A percentile compares a stretch with the other conserved stretches of the same genome.
phyloP scores from a whole-genome alignment of 2,888 invertebrate species.

The Papilio gigon region DNA sequence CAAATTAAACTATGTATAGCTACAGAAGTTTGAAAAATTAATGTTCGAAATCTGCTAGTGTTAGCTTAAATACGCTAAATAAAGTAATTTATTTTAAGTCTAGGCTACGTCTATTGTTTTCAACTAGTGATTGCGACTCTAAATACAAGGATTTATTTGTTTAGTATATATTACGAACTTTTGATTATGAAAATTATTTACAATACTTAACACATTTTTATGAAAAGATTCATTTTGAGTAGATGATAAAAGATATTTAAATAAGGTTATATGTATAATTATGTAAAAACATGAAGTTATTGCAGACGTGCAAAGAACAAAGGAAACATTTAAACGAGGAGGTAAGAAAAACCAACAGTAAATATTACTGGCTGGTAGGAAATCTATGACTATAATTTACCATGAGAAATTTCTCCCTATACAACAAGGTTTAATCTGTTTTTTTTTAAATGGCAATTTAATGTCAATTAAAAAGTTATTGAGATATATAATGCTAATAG shows the following conservation, averaged over 20 bases:
- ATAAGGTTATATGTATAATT: background rate
- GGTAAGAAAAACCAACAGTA: constrained; percentile 1
- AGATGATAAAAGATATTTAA: background rate
- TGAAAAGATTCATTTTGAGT: constrained; percentile 1
- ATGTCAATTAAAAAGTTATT: no score
- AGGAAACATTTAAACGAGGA: background rate
- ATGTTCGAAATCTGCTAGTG: background rate
- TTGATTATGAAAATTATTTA: constrained; percentile 2
- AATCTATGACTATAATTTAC: background rate
- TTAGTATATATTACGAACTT: background rate
- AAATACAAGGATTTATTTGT: background rate
- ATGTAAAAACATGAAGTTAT: background rate
- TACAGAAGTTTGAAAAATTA: background rate
- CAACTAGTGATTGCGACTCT: background rate
- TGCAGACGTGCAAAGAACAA: constrained; percentile 10
- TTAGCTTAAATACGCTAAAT: background rate
- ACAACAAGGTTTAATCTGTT: no score
- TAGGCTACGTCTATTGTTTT: background rate
- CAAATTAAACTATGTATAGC: background rate
- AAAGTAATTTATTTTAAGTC: background rate
- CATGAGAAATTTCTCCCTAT: background rate
- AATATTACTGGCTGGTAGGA: background rate
- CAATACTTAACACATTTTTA: background rate
- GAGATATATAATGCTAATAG: background rate
- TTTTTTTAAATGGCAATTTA: no score